phyloP scores from a whole-genome alignment of 2,113 vertebrate species.

The Lasiurus borealis region DNA sequence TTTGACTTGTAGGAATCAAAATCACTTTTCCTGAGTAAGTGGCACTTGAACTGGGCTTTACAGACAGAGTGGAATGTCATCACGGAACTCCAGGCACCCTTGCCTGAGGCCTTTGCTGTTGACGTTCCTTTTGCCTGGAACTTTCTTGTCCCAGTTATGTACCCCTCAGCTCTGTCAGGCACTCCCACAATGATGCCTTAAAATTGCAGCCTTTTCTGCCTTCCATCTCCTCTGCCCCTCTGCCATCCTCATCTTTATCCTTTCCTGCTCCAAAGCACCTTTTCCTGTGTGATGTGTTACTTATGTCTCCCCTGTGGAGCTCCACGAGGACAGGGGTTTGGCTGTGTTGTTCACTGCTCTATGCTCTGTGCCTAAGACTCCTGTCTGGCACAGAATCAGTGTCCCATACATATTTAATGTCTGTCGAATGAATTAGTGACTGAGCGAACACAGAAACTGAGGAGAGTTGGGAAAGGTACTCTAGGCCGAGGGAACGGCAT shows the following conservation, averaged over 20 bases:
- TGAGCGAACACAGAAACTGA: neutral
- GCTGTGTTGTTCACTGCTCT: neutral
- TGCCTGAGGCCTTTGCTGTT: constrained; percentile 49
- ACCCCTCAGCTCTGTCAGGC: neutral
- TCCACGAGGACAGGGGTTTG: neutral
- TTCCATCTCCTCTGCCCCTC: neutral
- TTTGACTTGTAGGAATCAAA: neutral
- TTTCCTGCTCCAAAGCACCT: neutral
- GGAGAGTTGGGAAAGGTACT: neutral
- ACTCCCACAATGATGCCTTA: constrained; percentile 22
- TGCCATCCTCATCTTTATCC: neutral
- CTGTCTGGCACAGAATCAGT: neutral
- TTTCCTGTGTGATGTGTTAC: neutral
- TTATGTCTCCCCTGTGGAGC: neutral
- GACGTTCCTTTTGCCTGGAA: neutral
- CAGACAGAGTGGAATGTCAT: neutral
- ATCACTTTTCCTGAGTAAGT: neutral
- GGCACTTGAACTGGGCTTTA: neutral
- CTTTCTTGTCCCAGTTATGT: neutral
- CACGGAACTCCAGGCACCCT: neutral
- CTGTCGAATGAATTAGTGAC: neutral
- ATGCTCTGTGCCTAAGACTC: neutral
- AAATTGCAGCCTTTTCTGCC: neutral
- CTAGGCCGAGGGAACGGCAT: neutral
- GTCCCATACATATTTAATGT: neutral